Evolutionary conservation across 2,888 invertebrate genomes (phyloP).

Genomic region (Callyntrura guangdongensis): DNA sequence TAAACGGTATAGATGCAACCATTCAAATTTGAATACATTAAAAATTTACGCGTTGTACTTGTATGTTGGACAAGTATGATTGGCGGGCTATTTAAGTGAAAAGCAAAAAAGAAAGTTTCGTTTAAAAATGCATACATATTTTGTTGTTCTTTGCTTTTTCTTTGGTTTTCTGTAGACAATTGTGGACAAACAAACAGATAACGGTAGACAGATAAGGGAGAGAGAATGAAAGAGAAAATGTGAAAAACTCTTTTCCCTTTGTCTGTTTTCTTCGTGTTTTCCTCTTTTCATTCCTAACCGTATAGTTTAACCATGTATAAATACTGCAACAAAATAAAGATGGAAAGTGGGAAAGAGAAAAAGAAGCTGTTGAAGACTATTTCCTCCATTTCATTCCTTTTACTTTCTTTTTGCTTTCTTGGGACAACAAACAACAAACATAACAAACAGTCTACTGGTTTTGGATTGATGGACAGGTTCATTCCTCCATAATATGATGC

Average conservation of each 20-base stretch:
- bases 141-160: neutral
- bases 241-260: neutral
- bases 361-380: neutral
- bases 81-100: too few species aligned
- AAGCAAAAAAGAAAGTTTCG: neutral
- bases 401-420: neutral
- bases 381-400: neutral
- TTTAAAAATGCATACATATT: neutral
- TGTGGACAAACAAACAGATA: too few species aligned
- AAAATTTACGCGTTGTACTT: too few species aligned
- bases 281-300: too few species aligned
- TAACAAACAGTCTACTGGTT: neutral
- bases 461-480: constrained; percentile 49
- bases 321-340: neutral
- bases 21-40: too few species aligned
- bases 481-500: constrained; percentile 46
- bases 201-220: neutral
- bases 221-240: neutral
- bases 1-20: too few species aligned
- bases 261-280: neutral
- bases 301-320: too few species aligned
- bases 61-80: too few species aligned
- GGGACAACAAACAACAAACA: constrained; percentile 29
- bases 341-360: neutral
- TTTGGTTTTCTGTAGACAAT: too few species aligned